Base-by-base conservation (phyloP, 2,797 vertebrate species). In the Anguilla anguilla region DNA sequence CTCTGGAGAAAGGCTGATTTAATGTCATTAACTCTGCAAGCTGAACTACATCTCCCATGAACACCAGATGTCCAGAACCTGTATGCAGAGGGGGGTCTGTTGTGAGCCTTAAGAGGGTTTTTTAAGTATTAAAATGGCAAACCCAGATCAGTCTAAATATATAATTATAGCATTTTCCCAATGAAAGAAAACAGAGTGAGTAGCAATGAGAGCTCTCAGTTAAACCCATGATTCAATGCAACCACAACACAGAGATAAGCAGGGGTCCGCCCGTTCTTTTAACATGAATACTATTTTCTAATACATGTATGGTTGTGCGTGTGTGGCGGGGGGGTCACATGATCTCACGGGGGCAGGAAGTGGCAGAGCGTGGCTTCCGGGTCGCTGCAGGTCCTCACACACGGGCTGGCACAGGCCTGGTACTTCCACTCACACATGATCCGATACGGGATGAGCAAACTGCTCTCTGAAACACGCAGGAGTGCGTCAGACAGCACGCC, bases 341-440 rank as follows among this genome's bases (percentile, higher is more conserved):
- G 49, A 43, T 43, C 97, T 98, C 97, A 99, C 98, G 94, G 97
- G 86, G 98, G 98, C 91, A 99, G 96, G 93, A 99, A 98, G 92
- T 94, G 96, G 94, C 99, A 99, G 0, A 95, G 95, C 61, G 93
- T 94, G 87, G 97, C 98, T 90, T 97, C 96, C 15, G 97, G 98
- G 91, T 99, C 99, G 86, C 92, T 96, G 89, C 99, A 99, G 0
- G 98, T 98, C 93, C 96, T 98, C 91, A 99, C 95, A 93, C 98
- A 99, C 10, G 98, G 97, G 87, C 94, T 98, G 28, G 97, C 94
- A 92, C 98, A 99, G 86, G 97, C 92, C 86, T 98, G 97, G 49
- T 99, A 99, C 92, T 96, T 96, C 98, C 98, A 99, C 93, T 99
- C 99, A 90, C 98, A 99, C 97, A 98, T 98, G 93, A 97, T 97